Evolutionary conservation across 1,140 invertebrate species (phyloP).

Genomic region (Dreissena polymorpha): DNA sequence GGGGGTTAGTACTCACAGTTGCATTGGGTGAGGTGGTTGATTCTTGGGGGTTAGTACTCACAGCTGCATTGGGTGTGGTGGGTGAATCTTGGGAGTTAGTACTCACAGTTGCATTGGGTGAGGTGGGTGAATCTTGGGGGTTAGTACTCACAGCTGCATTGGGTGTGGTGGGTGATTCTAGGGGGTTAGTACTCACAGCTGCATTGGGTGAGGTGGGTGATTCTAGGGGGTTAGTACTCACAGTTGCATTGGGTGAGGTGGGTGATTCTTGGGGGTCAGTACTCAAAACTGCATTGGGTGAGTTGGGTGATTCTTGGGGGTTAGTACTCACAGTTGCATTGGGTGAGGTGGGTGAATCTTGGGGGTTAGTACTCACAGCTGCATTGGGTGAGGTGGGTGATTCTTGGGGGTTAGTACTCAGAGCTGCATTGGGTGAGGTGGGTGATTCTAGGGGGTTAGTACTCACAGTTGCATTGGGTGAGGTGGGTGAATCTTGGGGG

Average conservation of each 20-base stretch:
- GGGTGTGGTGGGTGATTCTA: conserved; percentile 45
- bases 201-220: conserved; percentile 46
- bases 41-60: conserved; percentile 32
- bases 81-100: conserved; percentile 38
- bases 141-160: conserved; percentile 38
- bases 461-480: conserved; percentile 40
- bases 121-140: conserved; percentile 40
- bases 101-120: conserved; percentile 40
- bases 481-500: conserved; percentile 40
- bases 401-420: conserved; percentile 32
- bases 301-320: conserved; percentile 39
- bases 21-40: conserved; percentile 44
- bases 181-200: conserved; percentile 31
- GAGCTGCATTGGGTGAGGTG: conserved; percentile 36
- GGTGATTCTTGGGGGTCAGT: conserved; percentile 37
- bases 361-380: conserved; percentile 31
- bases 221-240: conserved; percentile 31
- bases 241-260: conserved; percentile 38
- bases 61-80: conserved; percentile 36
- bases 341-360: conserved; percentile 47
- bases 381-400: conserved; percentile 46
- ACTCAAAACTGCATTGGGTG: conserved; percentile 37
- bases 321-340: conserved; percentile 38
- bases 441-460: conserved; percentile 38
- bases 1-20: conserved; percentile 31